Conservation (phyloP, 2,797 vertebrate species). For the Hypotaenidia okinawae region DNA sequence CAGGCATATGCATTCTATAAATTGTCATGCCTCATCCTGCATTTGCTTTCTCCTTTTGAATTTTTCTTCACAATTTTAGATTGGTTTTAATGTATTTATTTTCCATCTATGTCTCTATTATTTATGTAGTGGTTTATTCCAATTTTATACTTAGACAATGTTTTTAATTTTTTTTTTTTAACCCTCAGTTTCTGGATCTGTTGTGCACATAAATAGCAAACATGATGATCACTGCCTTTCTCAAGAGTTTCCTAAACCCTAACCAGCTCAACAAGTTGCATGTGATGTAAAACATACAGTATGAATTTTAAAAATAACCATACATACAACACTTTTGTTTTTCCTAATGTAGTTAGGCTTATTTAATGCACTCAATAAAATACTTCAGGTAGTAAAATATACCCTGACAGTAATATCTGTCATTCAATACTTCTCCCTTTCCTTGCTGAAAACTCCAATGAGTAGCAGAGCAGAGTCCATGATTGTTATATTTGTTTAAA, state of each 20-base stretch:
- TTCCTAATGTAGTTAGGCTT: constrained; percentile 3
- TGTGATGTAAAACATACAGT: constrained; percentile 30
- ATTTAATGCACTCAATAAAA: constrained; percentile 28
- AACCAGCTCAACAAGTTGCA: constrained; percentile 26
- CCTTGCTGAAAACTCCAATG: neutral
- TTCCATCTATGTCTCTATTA: neutral
- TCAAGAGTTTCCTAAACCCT: constrained; percentile 37
- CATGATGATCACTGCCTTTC: constrained; percentile 36
- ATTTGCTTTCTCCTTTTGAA: constrained; percentile 25
- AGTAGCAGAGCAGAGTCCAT: neutral
- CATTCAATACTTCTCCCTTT: neutral
- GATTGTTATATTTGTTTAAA: neutral
- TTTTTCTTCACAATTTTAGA: neutral
- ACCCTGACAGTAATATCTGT: neutral
- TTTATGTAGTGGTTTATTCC: constrained; percentile 13
- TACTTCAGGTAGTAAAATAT: constrained; percentile 22
- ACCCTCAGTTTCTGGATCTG: constrained; percentile 9
- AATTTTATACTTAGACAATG: neutral
- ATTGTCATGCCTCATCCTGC: neutral
- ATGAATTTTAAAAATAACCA: constrained; percentile 29
- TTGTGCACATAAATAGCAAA: constrained; percentile 42
- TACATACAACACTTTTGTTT: neutral
- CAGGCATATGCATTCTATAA: neutral
- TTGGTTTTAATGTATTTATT: neutral
- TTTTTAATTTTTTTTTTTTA: neutral